These are phyloP conservation scores for Drosophila kanapiae DNA, from an alignment of 1,140 invertebrate species.

Conservation along the genomic window DNA sequence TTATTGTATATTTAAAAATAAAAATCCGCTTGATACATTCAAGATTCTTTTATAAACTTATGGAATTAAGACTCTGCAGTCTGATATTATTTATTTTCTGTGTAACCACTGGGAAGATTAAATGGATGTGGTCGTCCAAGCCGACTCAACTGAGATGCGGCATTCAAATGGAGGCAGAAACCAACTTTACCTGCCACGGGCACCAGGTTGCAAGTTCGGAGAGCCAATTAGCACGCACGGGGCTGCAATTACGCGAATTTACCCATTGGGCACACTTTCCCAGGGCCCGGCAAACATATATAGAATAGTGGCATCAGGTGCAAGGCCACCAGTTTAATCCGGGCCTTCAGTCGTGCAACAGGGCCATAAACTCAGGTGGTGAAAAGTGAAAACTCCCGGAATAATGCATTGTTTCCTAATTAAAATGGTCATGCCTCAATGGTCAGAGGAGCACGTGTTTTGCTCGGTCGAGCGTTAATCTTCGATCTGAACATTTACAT, in stretches of 20 bases:
- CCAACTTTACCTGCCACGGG: conserved; percentile 23
- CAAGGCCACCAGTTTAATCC: conserved; percentile 53
- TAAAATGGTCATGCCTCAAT: conserved; percentile 46
- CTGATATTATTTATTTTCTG: neutral
- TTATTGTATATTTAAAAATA: no score
- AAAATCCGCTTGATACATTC: no score
- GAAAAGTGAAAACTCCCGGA: conserved; percentile 61
- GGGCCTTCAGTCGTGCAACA: conserved; percentile 44
- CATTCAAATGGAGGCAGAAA: conserved; percentile 23
- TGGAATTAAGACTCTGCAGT: no score
- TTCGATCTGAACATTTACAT: conserved; percentile 37
- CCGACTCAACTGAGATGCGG: neutral
- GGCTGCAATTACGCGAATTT: conserved; percentile 58
- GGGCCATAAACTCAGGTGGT: conserved; percentile 6
- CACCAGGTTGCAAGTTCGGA: conserved; percentile 38
- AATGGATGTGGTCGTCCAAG: neutral
- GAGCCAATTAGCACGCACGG: conserved; percentile 67
- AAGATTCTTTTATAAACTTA: no score
- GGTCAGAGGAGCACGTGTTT: conserved; percentile 21
- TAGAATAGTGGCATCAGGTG: conserved; percentile 66
- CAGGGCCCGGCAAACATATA: conserved; percentile 45
- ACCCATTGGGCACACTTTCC: conserved; percentile 71
- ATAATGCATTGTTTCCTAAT: conserved; percentile 29
- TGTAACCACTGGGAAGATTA: conserved; percentile 12
- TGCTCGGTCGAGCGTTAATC: conserved; percentile 29